Percentiles rank a stretch among this genome's conserved stretches.
phyloP scores from a whole-genome alignment of 2,113 vertebrate species.

The Balaeniceps rex region DNA sequence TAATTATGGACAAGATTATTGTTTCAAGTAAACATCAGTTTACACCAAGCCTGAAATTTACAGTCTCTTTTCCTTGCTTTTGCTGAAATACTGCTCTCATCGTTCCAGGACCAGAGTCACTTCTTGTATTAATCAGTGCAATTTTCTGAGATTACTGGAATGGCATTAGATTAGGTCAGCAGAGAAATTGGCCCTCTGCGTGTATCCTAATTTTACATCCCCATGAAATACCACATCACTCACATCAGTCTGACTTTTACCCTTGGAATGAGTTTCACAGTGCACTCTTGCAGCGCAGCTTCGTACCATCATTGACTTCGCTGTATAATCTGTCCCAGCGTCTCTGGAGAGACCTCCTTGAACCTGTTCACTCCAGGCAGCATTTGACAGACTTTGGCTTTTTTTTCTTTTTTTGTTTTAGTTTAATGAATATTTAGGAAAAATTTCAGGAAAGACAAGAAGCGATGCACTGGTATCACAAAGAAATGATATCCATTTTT shows the following conservation, averaged over 20 bases:
- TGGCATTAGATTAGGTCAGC: constrained; percentile 15
- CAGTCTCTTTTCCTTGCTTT: not conserved
- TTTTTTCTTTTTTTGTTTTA: not conserved
- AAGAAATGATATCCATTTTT: not conserved
- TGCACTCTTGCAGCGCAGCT: rapidly evolving
- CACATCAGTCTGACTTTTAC: constrained; percentile 22
- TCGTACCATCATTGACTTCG: not conserved
- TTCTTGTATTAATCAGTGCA: not conserved
- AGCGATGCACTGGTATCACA: not conserved
- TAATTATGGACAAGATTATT: not conserved
- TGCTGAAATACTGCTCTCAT: not conserved
- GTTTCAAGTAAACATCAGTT: not conserved
- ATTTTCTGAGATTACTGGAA: constrained; percentile 40
- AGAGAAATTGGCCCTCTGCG: not conserved
- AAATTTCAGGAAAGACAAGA: not conserved
- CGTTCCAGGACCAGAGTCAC: not conserved
- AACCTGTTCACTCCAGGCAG: not conserved
- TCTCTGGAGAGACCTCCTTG: not conserved
- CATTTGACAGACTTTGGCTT: not conserved
- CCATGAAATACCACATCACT: constrained; percentile 42
- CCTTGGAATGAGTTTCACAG: not conserved
- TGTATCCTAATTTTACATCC: constrained; percentile 21
- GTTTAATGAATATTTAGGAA: not conserved
- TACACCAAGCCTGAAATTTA: not conserved
- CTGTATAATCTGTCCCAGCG: not conserved